Base-by-base conservation (phyloP, 2,888 invertebrate genomes). In the Orthosia cruda region DNA sequence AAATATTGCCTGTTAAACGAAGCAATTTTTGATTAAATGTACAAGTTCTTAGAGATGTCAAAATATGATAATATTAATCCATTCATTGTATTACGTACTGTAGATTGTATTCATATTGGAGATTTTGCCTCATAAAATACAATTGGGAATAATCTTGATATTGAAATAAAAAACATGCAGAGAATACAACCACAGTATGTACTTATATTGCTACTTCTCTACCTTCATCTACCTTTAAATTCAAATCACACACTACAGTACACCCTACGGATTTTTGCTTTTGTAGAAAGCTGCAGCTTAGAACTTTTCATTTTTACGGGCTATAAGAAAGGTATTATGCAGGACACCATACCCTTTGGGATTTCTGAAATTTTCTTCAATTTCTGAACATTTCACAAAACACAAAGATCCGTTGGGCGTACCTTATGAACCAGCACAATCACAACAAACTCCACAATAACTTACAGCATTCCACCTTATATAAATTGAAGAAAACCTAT, bases 1-100 rank as follows among this genome's bases (percentile, higher is more conserved):
- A 52, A 49, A 74, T 57, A 18, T 81, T 67, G 23, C 65, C 7
- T 61, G 67, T 61, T 50, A 75, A 54, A 32, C 7, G 4, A 68
- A 68, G 40, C 20, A 68, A 65, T 65, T 65, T 57, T 54, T 77
- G 52, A 78, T 78, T 78, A 16, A 68, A 66, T 72, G 15, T 67
- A 82, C 49, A 72, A 50, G 55, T 40, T 62, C 45, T 32, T 65
- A 71, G 16, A 23, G 50, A 58, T 47, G 7, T 45, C 15, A 20
- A 57, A 23, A 26, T 77, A 63, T 47, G 49, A 71, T 69, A 45
- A 12, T 20, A 20, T 23, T 26, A 62, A 66, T 58, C 23, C 23
- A 61, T 57, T 58, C 0, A 49, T 74, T 80, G 45, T 40, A 13
- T 45, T 61, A 13, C 57, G n/a, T 40, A 20, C 50, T 71, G 40